A percentile compares a stretch with the other conserved stretches of the same genome.
Conservation (phyloP, 2,888 invertebrate species). For the Xestia sexstrigata region DNA sequence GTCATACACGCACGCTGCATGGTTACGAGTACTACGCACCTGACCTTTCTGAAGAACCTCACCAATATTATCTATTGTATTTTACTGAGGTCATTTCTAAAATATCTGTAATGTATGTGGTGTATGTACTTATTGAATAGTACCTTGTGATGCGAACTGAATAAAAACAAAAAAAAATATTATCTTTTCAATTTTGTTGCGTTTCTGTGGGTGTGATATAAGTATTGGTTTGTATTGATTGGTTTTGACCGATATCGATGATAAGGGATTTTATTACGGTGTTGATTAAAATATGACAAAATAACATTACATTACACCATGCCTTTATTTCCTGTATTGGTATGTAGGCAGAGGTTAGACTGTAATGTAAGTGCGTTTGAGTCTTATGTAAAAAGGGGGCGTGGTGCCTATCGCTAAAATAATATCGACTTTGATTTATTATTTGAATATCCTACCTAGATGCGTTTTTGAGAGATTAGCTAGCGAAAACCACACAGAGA, state of each 20-base stretch:
- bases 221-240: conserved; percentile 3
- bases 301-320: not conserved
- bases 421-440: not conserved
- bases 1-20: too few relatives aligned
- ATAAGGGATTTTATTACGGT: not conserved
- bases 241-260: conserved; percentile 9
- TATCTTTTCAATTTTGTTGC: not conserved
- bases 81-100: too few relatives aligned
- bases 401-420: not conserved
- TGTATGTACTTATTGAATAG: not conserved
- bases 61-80: too few relatives aligned
- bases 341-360: not conserved
- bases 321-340: not conserved
- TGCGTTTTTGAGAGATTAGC: too few relatives aligned
- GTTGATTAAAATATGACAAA: conserved; percentile 17
- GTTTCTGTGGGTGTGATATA: not conserved
- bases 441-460: not conserved
- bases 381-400: not conserved
- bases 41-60: too few relatives aligned
- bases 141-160: too few relatives aligned
- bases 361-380: too few relatives aligned
- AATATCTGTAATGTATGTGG: too few relatives aligned
- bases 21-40: too few relatives aligned
- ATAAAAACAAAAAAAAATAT: too few relatives aligned
- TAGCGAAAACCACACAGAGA: not conserved